A percentile compares a stretch with the other conserved stretches of the same genome.
phyloP scores from a whole-genome alignment of 2,113 vertebrate genomes.

The Nycticebus coucang region DNA sequence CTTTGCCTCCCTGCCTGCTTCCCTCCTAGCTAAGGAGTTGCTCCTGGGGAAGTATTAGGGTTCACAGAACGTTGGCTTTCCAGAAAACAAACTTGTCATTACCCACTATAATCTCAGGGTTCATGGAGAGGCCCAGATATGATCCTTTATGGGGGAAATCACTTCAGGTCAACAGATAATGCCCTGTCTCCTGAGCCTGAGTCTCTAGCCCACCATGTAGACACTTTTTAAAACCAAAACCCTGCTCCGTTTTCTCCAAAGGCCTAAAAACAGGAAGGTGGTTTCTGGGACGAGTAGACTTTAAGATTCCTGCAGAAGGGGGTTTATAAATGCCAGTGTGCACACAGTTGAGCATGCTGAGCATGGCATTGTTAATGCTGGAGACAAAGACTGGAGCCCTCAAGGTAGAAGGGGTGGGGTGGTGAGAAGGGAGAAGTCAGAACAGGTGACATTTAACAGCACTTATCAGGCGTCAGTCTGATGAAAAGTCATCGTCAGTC shows the following conservation, averaged over 20 bases:
- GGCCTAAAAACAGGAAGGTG: neutral
- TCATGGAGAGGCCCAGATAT: neutral
- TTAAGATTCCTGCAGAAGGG: neutral
- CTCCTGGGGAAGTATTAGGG: neutral
- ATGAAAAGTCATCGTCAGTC: neutral
- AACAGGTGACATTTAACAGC: too few relatives aligned
- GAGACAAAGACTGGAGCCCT: too few relatives aligned
- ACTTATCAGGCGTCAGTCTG: neutral
- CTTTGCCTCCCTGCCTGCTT: neutral
- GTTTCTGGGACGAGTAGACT: neutral
- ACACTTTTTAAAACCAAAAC: neutral
- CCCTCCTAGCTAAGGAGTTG: neutral
- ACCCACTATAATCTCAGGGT: neutral
- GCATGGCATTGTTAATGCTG: too few relatives aligned
- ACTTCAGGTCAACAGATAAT: neutral
- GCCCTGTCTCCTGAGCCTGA: neutral
- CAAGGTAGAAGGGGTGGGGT: neutral
- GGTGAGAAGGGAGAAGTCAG: neutral
- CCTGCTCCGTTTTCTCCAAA: neutral
- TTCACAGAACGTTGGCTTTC: neutral
- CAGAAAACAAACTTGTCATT: neutral
- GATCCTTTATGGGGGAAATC: neutral
- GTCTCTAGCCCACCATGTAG: neutral
- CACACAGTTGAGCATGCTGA: too few relatives aligned
- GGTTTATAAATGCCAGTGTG: neutral